Base-by-base conservation (phyloP, 2,888 invertebrate genomes). In the Phyto melanocephala region DNA sequence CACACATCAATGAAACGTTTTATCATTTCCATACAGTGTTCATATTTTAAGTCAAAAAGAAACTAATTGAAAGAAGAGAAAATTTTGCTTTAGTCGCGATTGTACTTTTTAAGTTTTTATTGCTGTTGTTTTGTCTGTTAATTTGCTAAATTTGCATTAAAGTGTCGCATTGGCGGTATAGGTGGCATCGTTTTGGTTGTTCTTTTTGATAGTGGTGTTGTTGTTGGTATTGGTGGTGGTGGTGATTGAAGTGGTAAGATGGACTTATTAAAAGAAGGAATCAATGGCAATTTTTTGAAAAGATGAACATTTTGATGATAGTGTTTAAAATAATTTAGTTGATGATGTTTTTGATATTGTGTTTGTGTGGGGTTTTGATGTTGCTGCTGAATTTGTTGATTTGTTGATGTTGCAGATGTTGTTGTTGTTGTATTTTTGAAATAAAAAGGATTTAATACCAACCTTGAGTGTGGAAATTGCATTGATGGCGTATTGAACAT, bases 391-490 rank as follows among this genome's bases (percentile, higher is more conserved):
- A 78, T 81, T 78, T 82, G 81, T 75, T 71, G 63, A 77, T 62
- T 72, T 62, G 62, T 76, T 70, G 75, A 79, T 75, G 79, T 82
- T 79, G 71, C 67, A 62, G 77, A 81, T 72, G 72, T 68, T 40
- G 65, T 67, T 52, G 65, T 62, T 74, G 62, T 62, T 56, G 65
- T 72, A 74, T 52, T 17, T 50, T 58, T 65, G 58, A 60, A 40
- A 5, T 50, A 40, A 54, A 60, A 71, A 75, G 65, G 52, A 63
- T 82, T 79, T 52, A 68, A 76, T 84, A 86, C 88, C 85, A 89
- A 93, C 94, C 94, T 93, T 85, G 93, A 92, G 89, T 93, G 93
- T 85, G 93, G 93, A 86, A 93, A 92, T 85, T 93, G 91, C 88
- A 89, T 89, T 86, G 92, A 92, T 80, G 93, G 92, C 37, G 88